These are phyloP conservation scores for Typhlichthys subterraneus DNA, from an alignment of 2,797 vertebrate genomes.

Conservation along the genomic window DNA sequence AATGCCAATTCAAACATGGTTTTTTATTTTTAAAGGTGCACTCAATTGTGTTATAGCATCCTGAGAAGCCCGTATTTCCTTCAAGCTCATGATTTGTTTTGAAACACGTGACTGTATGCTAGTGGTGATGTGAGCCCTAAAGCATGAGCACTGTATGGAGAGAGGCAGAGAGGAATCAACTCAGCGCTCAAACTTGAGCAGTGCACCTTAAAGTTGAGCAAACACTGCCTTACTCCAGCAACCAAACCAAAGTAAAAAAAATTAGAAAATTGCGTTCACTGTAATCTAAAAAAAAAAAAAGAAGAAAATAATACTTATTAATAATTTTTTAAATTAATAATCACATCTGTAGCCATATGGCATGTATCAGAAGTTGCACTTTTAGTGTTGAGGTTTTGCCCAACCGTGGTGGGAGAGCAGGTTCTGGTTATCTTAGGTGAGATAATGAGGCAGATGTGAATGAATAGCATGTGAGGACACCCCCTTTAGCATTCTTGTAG, in stretches of 20 bases:
- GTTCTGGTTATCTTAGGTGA: conserved; percentile 16
- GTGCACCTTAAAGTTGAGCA: neutral
- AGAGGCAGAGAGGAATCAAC: too few species aligned
- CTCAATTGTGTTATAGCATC: neutral
- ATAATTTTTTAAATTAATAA: neutral
- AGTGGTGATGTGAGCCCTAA: too few species aligned
- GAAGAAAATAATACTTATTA: neutral
- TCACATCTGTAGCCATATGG: conserved; percentile 4
- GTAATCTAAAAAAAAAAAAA: conserved; percentile 6
- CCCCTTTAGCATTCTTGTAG: conserved; percentile 21
- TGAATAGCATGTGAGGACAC: conserved; percentile 4
- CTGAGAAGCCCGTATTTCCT: too few species aligned
- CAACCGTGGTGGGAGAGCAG: neutral
- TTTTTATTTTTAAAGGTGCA: too few species aligned
- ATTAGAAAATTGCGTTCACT: neutral
- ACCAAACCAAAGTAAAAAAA: conserved; percentile 4
- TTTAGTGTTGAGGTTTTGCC: neutral
- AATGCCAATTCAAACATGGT: neutral
- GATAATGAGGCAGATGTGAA: conserved; percentile 12
- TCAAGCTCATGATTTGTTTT: too few species aligned
- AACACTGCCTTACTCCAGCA: neutral
- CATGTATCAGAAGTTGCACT: neutral
- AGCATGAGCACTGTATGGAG: too few species aligned
- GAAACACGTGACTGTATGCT: too few species aligned
- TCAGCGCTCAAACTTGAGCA: too few species aligned